Evolutionary conservation across 2,888 invertebrate genomes (phyloP), one percentile per base, ranked within the genome.

Genomic region (Phrixothrix hirtus): DNA sequence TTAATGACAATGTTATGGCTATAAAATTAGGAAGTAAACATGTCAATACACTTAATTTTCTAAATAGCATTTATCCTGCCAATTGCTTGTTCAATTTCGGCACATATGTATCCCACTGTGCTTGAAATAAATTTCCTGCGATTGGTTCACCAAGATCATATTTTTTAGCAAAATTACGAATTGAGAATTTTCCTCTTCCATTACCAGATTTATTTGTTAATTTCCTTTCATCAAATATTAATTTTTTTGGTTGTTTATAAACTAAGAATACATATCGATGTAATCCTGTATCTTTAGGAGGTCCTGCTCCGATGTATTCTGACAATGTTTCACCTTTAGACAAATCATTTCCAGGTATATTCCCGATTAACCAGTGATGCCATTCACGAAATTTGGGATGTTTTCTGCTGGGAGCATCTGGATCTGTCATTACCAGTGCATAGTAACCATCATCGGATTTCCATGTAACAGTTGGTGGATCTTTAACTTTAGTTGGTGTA

Each of bases 301-400:
- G 89, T 5, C 86, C 88, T 10, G 84, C 73, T 15, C 84, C 84
- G 30, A 78, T 67, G 66, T 89, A 90, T 52, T 82, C 85, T n/a
- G 84, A 79, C n/a, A 88, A 71, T 13, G 79, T 77, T 68, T 87
- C 85, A 15, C 88, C 87, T 61, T 81, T 79, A 7, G 68, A 67
- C 4, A 72, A 65, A 57, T 86, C 80, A 54, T 76, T 77, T 11
- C 85, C 87, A 2, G 83, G 83, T 64, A 90, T 86, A 66, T 90
- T 90, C 12, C 82, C 87, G 7, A 90, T 82, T 2, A 88, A 74
- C 89, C 89, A 90, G 69, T 90, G 89, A 63, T 86, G 85, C 84
- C 86, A 88, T 75, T 90, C 88, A 9, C 87, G 78, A 61, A 81
- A 83, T 62, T 81, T 85, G 0, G 88, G 88, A 39, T 81, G 80